Base-by-base conservation (phyloP, 2,113 vertebrate genomes). In the Nesogale talazaci region DNA sequence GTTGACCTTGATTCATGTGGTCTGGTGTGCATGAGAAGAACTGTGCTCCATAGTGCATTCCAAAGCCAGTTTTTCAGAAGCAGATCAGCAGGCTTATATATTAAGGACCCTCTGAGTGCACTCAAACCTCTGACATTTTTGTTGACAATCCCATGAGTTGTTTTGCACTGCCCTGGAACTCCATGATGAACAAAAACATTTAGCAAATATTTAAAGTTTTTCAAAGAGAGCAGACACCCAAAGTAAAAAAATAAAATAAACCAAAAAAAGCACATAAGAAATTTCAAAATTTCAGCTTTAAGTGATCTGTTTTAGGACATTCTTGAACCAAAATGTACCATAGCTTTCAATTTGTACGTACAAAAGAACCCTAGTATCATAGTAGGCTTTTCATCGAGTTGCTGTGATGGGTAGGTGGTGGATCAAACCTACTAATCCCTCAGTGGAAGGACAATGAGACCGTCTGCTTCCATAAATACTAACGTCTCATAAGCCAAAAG, bases 221-320 rank as follows among this genome's bases (percentile, higher is more conserved):
- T 56, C 63, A 85, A 20, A 77, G 12, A 79, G 57, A 6, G 8
- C 3, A 72, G 15, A 80, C 14, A 52, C 46, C 10, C 46, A 9
- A 40, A n/a, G 16, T 61, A 61, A 61, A 57, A 11, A 61, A 61
- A 61, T 61, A 15, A 61, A 61, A 61, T 61, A 36, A 14, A 5
- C 29, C 4, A 20, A 27, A 42, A 29, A 80, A 19, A 52, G 40
- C 46, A 61, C 27, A 20, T 65, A 86, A 20, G 6, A 25, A 88
- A 82, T 81, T n/a, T n/a, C 56, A 42, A 88, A 88, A 61, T 86
- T 94, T 59, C 59, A 86, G 82, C 22, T 77, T 94, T 82, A 20
- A 61, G 27, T 29, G 9, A 57, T 69, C n/a, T 57, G 11, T 79
- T 77, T 77, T 34, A 86, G 67, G 70, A 67, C 23, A 78, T 75